Evolutionary conservation across 2,888 invertebrate species (phyloP).

Genomic region (Troglohyphantes excavatus): DNA sequence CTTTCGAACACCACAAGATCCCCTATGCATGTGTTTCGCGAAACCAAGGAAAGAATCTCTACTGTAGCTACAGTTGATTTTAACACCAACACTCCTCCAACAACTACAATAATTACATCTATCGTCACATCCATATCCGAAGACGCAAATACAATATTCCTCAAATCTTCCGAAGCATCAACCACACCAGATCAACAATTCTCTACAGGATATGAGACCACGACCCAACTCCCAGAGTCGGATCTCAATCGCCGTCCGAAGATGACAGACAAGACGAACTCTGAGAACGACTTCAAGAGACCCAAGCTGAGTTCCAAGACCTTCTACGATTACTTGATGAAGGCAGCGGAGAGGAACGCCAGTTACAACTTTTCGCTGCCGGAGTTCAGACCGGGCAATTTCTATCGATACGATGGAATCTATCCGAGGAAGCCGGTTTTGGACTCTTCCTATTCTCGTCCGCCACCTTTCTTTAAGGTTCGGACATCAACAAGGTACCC

Average conservation of each 20-base stretch:
- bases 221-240: background rate
- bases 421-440: conserved; percentile 50
- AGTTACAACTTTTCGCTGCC: conserved; percentile 15
- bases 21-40: background rate
- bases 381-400: conserved; percentile 55
- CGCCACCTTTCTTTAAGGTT: conserved; percentile 16
- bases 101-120: background rate
- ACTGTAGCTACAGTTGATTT: background rate
- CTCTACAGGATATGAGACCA: background rate
- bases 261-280: conserved; percentile 30
- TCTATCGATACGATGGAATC: conserved; percentile 41
- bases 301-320: conserved; percentile 52
- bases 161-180: background rate
- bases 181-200: too few species aligned
- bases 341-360: background rate
- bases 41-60: background rate
- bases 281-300: conserved; percentile 39
- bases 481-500: background rate
- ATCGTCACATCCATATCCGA: background rate
- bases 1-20: background rate
- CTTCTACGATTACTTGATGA: conserved; percentile 64
- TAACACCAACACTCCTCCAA: background rate
- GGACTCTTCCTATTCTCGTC: conserved; percentile 29
- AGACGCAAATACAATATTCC: background rate
- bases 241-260: conserved; percentile 32